Evolutionary conservation across 2,797 vertebrate species (phyloP).

Genomic region (Hozukius guyotensis): DNA sequence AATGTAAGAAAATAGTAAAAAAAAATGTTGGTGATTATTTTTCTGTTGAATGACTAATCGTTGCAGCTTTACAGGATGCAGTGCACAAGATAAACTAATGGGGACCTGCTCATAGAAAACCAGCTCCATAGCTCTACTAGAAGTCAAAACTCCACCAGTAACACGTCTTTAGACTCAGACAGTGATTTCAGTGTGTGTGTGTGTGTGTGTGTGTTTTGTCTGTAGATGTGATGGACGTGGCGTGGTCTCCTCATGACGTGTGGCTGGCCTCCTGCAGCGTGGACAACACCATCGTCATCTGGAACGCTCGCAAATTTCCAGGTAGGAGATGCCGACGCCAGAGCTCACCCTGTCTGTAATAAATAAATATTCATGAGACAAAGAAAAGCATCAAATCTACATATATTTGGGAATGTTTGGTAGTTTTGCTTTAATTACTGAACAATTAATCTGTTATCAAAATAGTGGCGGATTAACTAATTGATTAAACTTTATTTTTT

Average conservation of each 20-base stretch:
- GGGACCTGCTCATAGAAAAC: background rate
- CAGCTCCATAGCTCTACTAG: background rate
- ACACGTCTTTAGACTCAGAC: background rate
- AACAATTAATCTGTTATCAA: background rate
- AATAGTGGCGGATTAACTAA: too few relatives aligned
- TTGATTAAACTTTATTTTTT: too few relatives aligned
- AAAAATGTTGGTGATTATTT: too few relatives aligned
- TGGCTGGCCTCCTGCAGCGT: slow-evolving; percentile 99
- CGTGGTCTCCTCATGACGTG: slow-evolving; percentile 97
- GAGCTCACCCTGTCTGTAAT: background rate
- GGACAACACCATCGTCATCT: slow-evolving; percentile 98
- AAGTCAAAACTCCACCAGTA: background rate
- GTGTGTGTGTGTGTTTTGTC: slow-evolving; percentile 1
- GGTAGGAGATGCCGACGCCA: slow-evolving; percentile 74
- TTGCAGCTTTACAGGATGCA: too few relatives aligned
- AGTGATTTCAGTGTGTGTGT: background rate
- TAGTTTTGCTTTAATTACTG: background rate
- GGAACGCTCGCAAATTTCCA: slow-evolving; percentile 98
- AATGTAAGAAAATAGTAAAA: too few relatives aligned
- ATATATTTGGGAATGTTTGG: background rate
- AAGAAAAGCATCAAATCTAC: background rate
- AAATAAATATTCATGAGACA: background rate
- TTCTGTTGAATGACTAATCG: too few relatives aligned
- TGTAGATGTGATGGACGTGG: slow-evolving; percentile 98
- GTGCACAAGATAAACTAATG: too few relatives aligned